Evolutionary conservation across 1,140 invertebrate genomes (phyloP), one percentile per base, ranked within the genome.

Genomic region (Tenebrio molitor): DNA sequence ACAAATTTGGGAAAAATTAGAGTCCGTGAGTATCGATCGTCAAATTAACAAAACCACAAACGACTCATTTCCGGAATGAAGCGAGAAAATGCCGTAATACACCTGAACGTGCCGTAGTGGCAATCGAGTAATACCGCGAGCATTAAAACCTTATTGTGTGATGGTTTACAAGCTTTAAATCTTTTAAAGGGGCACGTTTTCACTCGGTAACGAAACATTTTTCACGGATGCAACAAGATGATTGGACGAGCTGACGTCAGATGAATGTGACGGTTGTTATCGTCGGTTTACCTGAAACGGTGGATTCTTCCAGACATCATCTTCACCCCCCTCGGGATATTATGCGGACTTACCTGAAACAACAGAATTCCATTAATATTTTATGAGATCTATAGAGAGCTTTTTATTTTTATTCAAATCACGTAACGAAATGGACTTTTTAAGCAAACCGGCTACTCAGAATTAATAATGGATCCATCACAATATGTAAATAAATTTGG

Each of bases 291-390:
- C 50, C 50, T 58, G 21, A 29, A 17, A 58, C 50, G 50, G 50
- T 15, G 6, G 21, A 7, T 29, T 58, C 33, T 69, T 29, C 42
- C 12, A 50, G 25, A 69, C 42, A 69, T 64, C 23, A 42, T 53
- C 63, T 58, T 33, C 50, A 17, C 46, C 34, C 44, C 36, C 19
- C 62, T 58, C 63, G 34, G 58, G 50, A 72, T 72, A 58, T 67
- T 72, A 72, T 67, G 33, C 71, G 50, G 44, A 36, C 71, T 72
- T 72, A 72, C 71, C 71, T 72, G 71, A 50, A 72, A 72, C 71
- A 72, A 72, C 71, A 72, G 50, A 67, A 67, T 72, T 72, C 71
- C 71, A 72, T 72, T 72, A 72, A 72, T 72, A 72, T 72, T 67
- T 72, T 67, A 72, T 72, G 71, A 72, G 71, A 67, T 42, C 64